A percentile compares a stretch with the other conserved stretches of the same genome.
Conservation (phyloP, 2,888 invertebrate species). For the Cosmia trapezina region DNA sequence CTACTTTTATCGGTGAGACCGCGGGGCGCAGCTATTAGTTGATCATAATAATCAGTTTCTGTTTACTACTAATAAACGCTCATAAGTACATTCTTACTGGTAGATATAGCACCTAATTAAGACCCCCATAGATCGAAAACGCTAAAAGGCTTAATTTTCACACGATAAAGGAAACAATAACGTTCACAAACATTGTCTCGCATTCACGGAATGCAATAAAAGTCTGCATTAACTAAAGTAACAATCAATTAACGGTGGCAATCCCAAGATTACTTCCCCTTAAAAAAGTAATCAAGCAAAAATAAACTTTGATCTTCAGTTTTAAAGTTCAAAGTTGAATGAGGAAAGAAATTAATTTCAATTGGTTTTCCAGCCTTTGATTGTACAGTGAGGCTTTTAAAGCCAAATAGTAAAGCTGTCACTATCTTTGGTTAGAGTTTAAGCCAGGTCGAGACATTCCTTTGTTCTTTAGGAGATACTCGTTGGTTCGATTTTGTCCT, state of each 20-base stretch:
- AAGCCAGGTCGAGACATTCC: neutral
- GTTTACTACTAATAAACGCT: too few species aligned
- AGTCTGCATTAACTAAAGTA: slow-evolving; percentile 73
- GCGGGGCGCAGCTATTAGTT: too few species aligned
- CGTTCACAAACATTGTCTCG: slow-evolving; percentile 54
- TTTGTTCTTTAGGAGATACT: slow-evolving; percentile 7
- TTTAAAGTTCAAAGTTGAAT: slow-evolving; percentile 48
- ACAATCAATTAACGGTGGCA: slow-evolving; percentile 77
- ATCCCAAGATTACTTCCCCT: slow-evolving; percentile 70
- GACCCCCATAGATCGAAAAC: slow-evolving; percentile 8
- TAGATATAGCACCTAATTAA: slow-evolving; percentile 27
- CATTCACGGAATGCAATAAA: slow-evolving; percentile 67
- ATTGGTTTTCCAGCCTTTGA: slow-evolving; percentile 55
- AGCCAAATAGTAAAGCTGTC: slow-evolving; percentile 48
- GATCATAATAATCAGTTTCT: too few species aligned
- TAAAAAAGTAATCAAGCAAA: slow-evolving; percentile 26
- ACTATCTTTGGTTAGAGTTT: slow-evolving; percentile 38
- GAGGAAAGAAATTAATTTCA: slow-evolving; percentile 35
- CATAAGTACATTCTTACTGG: too few species aligned
- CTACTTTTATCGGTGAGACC: too few species aligned
- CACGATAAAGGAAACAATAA: slow-evolving; percentile 55
- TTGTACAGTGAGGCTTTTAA: slow-evolving; percentile 51
- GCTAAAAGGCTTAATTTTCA: slow-evolving; percentile 54
- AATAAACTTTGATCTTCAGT: neutral
- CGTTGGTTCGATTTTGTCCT: neutral